A percentile compares a stretch with the other conserved stretches of the same genome.
phyloP scores from a whole-genome alignment of 2,113 vertebrate genomes.

The Amphiprion percula region DNA sequence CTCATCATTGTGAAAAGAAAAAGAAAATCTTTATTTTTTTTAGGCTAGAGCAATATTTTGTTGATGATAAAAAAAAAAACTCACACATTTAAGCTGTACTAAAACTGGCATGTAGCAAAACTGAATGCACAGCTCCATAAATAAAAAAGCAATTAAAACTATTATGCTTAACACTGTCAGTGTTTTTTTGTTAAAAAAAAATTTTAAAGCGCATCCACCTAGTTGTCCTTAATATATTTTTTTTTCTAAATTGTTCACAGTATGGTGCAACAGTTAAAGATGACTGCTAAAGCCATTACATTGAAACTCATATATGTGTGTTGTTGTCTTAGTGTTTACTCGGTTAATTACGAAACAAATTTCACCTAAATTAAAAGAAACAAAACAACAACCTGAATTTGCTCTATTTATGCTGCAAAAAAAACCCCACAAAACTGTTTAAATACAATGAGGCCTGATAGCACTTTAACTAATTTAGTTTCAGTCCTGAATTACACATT shows the following conservation, averaged over 20 bases:
- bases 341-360: too few relatives aligned
- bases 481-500: too few relatives aligned
- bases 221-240: not conserved
- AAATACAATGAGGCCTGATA: too few relatives aligned
- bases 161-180: not conserved
- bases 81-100: conserved; percentile 27
- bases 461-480: too few relatives aligned
- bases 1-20: conserved; percentile 19
- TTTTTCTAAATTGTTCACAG: too few relatives aligned
- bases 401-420: too few relatives aligned
- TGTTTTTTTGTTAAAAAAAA: conserved; percentile 6
- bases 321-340: not conserved
- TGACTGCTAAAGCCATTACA: too few relatives aligned
- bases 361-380: too few relatives aligned
- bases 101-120: conserved; percentile 40
- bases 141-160: conserved; percentile 55
- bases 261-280: too few relatives aligned
- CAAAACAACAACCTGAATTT: too few relatives aligned
- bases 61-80: not conserved
- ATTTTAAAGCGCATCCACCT: not conserved
- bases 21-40: conserved; percentile 63
- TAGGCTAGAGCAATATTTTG: conserved; percentile 48
- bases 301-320: too few relatives aligned
- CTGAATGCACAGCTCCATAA: conserved; percentile 13
- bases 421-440: too few relatives aligned